These are phyloP conservation scores for Clarias magur DNA, from an alignment of 2,113 vertebrate species.

Conservation along the genomic window DNA sequence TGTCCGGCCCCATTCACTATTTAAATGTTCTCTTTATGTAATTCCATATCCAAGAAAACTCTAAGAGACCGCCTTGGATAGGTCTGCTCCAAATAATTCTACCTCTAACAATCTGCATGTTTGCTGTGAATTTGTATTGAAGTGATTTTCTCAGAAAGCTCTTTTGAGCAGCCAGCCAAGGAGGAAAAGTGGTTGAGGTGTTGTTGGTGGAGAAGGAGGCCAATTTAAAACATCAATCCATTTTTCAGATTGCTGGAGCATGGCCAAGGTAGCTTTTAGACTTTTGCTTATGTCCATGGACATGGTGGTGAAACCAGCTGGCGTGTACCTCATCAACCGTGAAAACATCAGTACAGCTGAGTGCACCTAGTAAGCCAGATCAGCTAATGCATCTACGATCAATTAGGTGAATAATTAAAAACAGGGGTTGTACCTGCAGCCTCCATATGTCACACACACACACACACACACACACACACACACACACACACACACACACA, in stretches of 20 bases:
- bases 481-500: slow-evolving; percentile 40
- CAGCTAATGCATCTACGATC: slow-evolving; percentile 59
- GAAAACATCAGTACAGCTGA: slow-evolving; percentile 37
- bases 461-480: slow-evolving; percentile 34
- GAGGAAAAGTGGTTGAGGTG: slow-evolving; percentile 11
- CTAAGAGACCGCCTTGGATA: slow-evolving; percentile 17
- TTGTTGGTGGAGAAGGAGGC: neutral
- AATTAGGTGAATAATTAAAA: slow-evolving; percentile 75
- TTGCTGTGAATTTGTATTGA: neutral
- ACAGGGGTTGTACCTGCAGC: slow-evolving; percentile 64
- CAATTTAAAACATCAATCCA: slow-evolving; percentile 11
- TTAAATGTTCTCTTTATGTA: slow-evolving; percentile 6
- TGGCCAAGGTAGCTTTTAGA: slow-evolving; percentile 11
- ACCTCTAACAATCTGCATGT: slow-evolving; percentile 42
- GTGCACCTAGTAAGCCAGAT: slow-evolving; percentile 58
- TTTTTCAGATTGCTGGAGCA: slow-evolving; percentile 17
- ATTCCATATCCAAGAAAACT: slow-evolving; percentile 8
- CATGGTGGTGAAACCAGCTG: slow-evolving; percentile 29
- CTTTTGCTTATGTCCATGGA: slow-evolving; percentile 7
- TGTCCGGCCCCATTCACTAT: neutral
- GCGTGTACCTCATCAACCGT: slow-evolving; percentile 4
- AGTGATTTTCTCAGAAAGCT: neutral
- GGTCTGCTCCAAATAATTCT: slow-evolving; percentile 33
- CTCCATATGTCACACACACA: slow-evolving; percentile 62
- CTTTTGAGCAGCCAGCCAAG: slow-evolving; percentile 38